Evolutionary conservation across 2,797 vertebrate species (phyloP).

Genomic region (Oceanodroma leucorhoa): DNA sequence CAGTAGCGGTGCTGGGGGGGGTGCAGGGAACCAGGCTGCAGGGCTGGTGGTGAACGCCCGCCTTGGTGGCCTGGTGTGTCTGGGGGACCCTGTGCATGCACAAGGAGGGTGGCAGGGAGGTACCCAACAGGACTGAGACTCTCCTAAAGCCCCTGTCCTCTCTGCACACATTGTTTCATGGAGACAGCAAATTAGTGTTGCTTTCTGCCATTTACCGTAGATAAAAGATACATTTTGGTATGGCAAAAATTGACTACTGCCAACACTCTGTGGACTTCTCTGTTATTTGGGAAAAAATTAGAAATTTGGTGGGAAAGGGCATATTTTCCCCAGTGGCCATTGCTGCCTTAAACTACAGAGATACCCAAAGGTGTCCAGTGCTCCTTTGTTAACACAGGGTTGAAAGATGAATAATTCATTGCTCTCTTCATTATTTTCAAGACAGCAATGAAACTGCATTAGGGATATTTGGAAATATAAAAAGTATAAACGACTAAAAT

Average conservation of each 20-base stretch:
- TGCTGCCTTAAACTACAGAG: background rate
- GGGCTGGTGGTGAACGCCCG: too few relatives aligned
- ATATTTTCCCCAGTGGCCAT: background rate
- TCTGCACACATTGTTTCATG: background rate
- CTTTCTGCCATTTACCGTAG: background rate
- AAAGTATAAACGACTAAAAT: background rate
- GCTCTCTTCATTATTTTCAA: background rate
- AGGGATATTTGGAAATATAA: background rate
- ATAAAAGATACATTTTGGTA: background rate
- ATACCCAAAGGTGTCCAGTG: background rate
- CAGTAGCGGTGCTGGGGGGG: too few relatives aligned
- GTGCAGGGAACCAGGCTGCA: too few relatives aligned
- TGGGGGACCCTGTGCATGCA: too few relatives aligned
- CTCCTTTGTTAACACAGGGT: background rate
- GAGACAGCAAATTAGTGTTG: background rate
- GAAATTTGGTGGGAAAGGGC: background rate
- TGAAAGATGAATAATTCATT: background rate
- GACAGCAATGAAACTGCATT: background rate
- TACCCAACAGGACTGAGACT: too few relatives aligned
- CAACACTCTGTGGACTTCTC: background rate
- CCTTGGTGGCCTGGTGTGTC: too few relatives aligned
- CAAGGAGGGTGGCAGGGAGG: too few relatives aligned
- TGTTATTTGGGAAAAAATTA: background rate
- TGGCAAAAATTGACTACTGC: background rate
- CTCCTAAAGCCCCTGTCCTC: too few relatives aligned